Evolutionary conservation across 2,888 invertebrate genomes (phyloP).

Genomic region (Dugesia japonica): DNA sequence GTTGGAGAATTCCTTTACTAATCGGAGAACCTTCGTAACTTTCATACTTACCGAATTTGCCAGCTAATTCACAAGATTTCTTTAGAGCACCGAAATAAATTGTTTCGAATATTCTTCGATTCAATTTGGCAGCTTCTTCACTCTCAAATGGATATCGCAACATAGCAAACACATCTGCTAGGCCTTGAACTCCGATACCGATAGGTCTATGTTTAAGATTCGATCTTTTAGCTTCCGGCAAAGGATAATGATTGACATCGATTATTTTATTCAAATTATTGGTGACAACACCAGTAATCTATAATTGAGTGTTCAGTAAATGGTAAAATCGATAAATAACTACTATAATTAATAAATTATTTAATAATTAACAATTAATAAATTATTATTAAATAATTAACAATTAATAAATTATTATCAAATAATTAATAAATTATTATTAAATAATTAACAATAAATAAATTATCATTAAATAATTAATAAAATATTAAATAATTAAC

Average conservation of each 20-base stretch:
- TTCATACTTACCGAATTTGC: conserved; percentile 67
- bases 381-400: too few relatives aligned
- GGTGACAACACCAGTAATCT: too few relatives aligned
- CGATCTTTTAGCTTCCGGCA: conserved; percentile 64
- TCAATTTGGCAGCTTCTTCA: conserved; percentile 65
- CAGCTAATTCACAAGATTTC: conserved; percentile 79
- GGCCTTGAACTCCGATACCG: conserved; percentile 82
- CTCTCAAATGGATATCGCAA: conserved; percentile 75
- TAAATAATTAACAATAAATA: too few relatives aligned
- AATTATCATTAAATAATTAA: too few relatives aligned
- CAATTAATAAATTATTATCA: too few relatives aligned
- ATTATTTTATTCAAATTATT: conserved; percentile 97
- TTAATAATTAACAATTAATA: too few relatives aligned
- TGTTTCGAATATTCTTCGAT: conserved; percentile 89
- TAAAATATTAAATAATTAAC: too few relatives aligned
- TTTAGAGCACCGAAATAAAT: conserved; percentile 90
- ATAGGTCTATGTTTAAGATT: conserved; percentile 62
- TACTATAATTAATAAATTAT: too few relatives aligned
- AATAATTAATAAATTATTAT: too few relatives aligned
- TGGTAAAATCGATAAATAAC: too few relatives aligned
- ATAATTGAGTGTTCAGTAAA: too few relatives aligned
- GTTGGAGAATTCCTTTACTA: conserved; percentile 82
- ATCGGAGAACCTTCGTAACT: conserved; percentile 78
- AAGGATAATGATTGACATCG: conserved; percentile 83
- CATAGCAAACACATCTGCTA: conserved; percentile 85